phyloP scores from a whole-genome alignment of 2,888 invertebrate genomes.

The Diarsia dahlii region DNA sequence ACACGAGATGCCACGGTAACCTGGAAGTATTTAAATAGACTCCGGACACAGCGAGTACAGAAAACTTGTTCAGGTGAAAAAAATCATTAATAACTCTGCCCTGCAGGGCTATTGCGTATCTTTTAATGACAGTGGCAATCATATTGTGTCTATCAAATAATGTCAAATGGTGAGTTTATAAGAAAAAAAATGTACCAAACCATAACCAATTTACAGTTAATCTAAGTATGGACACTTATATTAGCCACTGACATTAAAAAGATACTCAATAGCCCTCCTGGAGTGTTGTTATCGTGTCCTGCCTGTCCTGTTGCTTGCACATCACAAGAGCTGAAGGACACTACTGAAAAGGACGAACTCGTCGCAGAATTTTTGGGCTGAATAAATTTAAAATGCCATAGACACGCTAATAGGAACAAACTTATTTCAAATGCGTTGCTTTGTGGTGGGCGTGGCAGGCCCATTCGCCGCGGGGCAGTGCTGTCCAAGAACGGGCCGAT shows the following conservation, averaged over 20 bases:
- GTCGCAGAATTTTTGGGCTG: not conserved
- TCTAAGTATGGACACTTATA: too few relatives aligned
- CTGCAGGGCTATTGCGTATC: too few relatives aligned
- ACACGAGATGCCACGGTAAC: not conserved
- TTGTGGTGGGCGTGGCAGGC: conserved; percentile 1
- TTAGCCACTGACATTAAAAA: too few relatives aligned
- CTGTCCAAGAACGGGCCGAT: not conserved
- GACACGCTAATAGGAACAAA: too few relatives aligned
- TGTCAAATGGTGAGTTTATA: too few relatives aligned
- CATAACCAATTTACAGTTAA: too few relatives aligned
- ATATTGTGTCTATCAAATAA: too few relatives aligned
- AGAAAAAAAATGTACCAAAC: too few relatives aligned
- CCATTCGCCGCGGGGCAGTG: conserved; percentile 28
- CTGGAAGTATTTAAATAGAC: not conserved
- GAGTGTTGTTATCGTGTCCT: not conserved
- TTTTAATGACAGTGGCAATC: too few relatives aligned
- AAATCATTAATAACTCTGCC: not conserved
- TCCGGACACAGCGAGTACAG: not conserved
- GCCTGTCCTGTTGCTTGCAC: not conserved
- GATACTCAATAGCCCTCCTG: too few relatives aligned
- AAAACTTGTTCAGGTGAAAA: not conserved
- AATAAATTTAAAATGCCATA: not conserved
- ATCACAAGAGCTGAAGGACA: not conserved
- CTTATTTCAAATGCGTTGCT: not conserved
- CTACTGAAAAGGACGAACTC: not conserved